These are phyloP conservation scores for Drosophila neocordata DNA, from an alignment of 1,140 invertebrate species.

Conservation along the genomic window DNA sequence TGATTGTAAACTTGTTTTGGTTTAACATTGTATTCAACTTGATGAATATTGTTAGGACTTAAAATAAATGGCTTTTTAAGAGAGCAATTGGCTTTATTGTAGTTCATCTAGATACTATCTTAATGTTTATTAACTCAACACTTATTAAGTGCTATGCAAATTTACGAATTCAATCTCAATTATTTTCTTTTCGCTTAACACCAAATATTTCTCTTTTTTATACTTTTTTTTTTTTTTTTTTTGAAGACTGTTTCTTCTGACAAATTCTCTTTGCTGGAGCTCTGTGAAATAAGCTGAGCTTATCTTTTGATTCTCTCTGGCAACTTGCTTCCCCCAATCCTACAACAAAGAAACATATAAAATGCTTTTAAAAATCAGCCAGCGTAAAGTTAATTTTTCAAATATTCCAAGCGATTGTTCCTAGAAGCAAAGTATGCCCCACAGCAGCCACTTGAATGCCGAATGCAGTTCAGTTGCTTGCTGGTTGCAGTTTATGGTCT, in stretches of 20 bases:
- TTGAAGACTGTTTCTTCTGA: constrained; percentile 7
- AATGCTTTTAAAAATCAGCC: constrained; percentile 66
- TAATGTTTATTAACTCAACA: background rate
- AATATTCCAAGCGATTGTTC: constrained; percentile 70
- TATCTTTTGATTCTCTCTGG: constrained; percentile 15
- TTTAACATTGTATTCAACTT: background rate
- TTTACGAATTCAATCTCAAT: constrained; percentile 1
- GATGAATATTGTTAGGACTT: constrained; percentile 8
- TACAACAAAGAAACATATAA: constrained; percentile 36
- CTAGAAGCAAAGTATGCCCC: constrained; percentile 43
- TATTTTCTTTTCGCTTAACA: constrained; percentile 40
- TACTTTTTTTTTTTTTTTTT: constrained; percentile 13
- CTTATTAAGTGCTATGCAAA: constrained; percentile 29
- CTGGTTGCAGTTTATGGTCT: constrained; percentile 66
- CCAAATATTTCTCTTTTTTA: constrained; percentile 54
- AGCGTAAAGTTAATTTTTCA: constrained; percentile 76
- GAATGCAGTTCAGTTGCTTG: constrained; percentile 64
- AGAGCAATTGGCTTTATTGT: background rate
- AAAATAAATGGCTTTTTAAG: constrained; percentile 23
- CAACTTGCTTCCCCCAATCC: background rate
- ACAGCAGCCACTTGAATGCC: constrained; percentile 35
- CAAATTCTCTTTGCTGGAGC: constrained; percentile 34
- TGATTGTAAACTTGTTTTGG: background rate
- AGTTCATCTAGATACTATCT: background rate
- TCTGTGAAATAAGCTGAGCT: constrained; percentile 35